These are phyloP conservation scores for Galeopterus variegatus DNA, from an alignment of 2,113 vertebrate species.

Conservation along the genomic window DNA sequence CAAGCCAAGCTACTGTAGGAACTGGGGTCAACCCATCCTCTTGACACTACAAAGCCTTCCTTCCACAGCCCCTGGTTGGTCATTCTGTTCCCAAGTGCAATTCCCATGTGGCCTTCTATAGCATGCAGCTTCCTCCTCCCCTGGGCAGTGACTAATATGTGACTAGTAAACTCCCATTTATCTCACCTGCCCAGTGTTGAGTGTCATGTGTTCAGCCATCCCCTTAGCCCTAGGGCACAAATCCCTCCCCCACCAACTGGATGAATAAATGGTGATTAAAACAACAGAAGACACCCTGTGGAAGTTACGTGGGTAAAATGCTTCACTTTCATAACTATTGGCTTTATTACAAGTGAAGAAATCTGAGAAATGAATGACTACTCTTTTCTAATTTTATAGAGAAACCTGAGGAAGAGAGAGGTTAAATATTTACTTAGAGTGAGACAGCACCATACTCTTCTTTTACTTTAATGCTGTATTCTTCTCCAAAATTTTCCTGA, in stretches of 20 bases:
- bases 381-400: constrained; percentile 40
- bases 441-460: neutral
- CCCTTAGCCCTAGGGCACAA: neutral
- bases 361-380: neutral
- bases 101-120: neutral
- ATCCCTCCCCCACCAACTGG: neutral
- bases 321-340: neutral
- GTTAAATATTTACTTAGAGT: neutral
- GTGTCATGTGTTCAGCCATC: neutral
- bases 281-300: neutral
- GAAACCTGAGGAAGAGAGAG: neutral
- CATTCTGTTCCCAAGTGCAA: neutral
- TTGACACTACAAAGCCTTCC: neutral
- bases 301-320: neutral
- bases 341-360: neutral
- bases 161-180: neutral
- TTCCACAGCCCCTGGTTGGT: neutral
- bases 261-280: neutral
- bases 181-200: neutral
- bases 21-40: neutral
- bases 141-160: neutral
- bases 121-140: neutral
- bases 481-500: neutral
- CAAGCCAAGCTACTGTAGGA: neutral
- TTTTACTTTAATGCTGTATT: neutral